Percentiles rank a stretch among this genome's conserved stretches.
Evolutionary conservation across 2,113 vertebrate genomes (phyloP).

Genomic region (Xenopus borealis): DNA sequence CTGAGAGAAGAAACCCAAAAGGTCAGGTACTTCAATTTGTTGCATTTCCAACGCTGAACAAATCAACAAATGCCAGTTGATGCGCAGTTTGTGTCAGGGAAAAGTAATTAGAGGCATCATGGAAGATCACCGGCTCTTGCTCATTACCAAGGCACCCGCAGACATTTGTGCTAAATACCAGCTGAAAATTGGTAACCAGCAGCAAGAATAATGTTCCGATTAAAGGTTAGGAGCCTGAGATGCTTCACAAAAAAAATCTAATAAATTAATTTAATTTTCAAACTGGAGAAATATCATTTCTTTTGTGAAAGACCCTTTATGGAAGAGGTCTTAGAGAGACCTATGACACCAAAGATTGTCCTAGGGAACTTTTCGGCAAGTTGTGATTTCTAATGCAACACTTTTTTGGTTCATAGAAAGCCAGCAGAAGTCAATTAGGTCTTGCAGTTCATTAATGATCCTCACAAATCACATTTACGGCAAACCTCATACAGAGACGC

Average conservation of each 20-base stretch:
- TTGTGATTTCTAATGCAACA: conserved; percentile 57
- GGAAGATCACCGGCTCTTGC: not conserved
- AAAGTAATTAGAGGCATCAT: conserved; percentile 15
- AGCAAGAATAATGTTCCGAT: not conserved
- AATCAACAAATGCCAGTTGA: conserved; percentile 15
- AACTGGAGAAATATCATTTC: too few relatives aligned
- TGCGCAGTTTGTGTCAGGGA: conserved; percentile 7
- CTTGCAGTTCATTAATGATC: conserved; percentile 68
- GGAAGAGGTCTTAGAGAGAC: conserved; percentile 17
- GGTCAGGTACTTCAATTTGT: conserved; percentile 14
- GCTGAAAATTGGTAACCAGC: not conserved
- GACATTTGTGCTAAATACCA: not conserved
- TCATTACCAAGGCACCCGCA: conserved; percentile 2
- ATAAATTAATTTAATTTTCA: too few relatives aligned
- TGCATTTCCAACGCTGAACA: conserved; percentile 10
- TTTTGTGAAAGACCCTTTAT: too few relatives aligned
- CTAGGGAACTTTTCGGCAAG: conserved; percentile 55
- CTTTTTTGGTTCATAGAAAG: conserved; percentile 66
- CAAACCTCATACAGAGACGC: conserved; percentile 55
- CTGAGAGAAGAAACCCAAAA: not conserved
- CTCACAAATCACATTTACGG: conserved; percentile 73
- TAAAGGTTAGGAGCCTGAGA: conserved; percentile 5
- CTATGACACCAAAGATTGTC: conserved; percentile 48
- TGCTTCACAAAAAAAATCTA: too few relatives aligned
- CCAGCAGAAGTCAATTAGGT: conserved; percentile 72